These are phyloP conservation scores for Zele albiditarsus DNA, from an alignment of 2,888 invertebrate genomes.

Conservation along the genomic window DNA sequence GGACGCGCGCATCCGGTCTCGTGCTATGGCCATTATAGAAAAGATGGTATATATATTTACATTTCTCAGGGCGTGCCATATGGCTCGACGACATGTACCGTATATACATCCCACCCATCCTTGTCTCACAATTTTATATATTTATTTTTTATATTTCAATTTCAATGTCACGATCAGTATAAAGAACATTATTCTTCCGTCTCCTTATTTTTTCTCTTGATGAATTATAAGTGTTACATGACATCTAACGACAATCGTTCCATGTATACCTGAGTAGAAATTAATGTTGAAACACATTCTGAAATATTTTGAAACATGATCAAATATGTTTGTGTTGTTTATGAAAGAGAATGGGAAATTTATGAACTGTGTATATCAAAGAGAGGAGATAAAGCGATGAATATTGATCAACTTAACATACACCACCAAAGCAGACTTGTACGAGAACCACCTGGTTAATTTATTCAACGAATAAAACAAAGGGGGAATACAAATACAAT, in stretches of 20 bases:
- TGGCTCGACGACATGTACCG: conserved; percentile 6
- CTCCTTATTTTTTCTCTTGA: neutral
- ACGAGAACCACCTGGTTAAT: neutral
- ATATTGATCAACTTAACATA: conserved; percentile 1
- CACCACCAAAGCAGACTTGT: neutral
- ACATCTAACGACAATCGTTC: neutral
- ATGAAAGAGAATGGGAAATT: neutral
- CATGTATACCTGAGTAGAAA: neutral
- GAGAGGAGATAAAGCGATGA: neutral
- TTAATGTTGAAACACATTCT: neutral
- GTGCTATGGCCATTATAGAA: conserved; percentile 31
- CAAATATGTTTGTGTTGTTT: neutral
- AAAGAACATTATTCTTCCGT: neutral
- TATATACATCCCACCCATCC: neutral
- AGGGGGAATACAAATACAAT: neutral
- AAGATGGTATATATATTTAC: conserved; percentile 35
- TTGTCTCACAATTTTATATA: neutral
- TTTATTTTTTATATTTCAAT: neutral
- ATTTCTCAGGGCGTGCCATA: conserved; percentile 40
- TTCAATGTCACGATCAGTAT: conserved; percentile 8
- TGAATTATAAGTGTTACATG: neutral
- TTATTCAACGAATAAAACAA: neutral
- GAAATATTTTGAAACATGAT: neutral
- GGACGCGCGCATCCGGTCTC: conserved; percentile 28
- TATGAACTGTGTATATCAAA: neutral